Base-by-base conservation (phyloP, 2,113 vertebrate genomes). In the Emydura subglobosa region DNA sequence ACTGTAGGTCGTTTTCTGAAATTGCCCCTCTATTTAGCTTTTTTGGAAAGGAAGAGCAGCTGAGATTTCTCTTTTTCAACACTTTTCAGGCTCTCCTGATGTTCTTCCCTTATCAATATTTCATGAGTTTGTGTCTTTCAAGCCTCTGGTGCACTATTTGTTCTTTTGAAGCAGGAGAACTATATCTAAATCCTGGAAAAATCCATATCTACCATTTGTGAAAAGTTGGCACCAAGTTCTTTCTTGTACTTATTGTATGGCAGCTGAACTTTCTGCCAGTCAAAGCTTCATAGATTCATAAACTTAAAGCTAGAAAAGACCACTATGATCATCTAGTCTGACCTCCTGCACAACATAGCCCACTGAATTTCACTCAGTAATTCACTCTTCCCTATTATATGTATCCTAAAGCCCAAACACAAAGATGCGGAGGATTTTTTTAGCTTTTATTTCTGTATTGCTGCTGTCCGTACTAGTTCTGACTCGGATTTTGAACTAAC, bases 151-250 rank as follows among this genome's bases (percentile, higher is more conserved):
- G 29, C 34, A 89, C 79, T 83, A 81, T 65, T 19, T 50, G 57
- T 44, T 92, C 91, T 83, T 88, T 68, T 85, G 54, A 91, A 94
- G 88, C 54, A 89, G 85, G 92, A 95, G 84, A 81, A 86, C 80
- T 84, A 85, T n/a, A 94, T 94, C 94, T 95, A 93, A 94, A 95
- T 92, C 94, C 54, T 47, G 94, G 83, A 94, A 95, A 92, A 87
- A 94, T 86, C 65, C 86, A 19, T 6, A 59, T 47, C 39, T 12
- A 92, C 92, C 85, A 91, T 93, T 88, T 96, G 92, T 85, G 87
- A 54, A 55, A 94, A 92, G 39, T 21, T 78, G 86, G 74, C 92
- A 92, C 34, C 49, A 85, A 85, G 14, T 53, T 81, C 49, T 89
- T 87, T 85, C 34, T 88, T 59, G 27, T 81, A 44, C 39, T 59